phyloP scores from a whole-genome alignment of 2,888 invertebrate genomes.

The Salpingus planirostris region DNA sequence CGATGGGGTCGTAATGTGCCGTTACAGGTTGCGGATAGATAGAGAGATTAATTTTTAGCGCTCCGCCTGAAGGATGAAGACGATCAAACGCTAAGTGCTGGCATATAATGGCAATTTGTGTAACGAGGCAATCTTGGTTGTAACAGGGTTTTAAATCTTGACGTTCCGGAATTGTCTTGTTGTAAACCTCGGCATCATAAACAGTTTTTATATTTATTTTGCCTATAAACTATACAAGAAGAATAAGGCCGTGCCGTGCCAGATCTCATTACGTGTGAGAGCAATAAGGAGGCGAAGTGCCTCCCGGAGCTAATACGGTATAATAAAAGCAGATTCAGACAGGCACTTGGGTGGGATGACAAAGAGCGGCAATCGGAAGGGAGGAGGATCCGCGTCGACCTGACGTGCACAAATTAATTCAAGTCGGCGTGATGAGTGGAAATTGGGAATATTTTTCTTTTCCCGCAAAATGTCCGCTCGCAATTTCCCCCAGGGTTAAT shows the following conservation, averaged over 20 bases:
- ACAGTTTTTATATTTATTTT: conserved; percentile 12
- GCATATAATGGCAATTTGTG: too few relatives aligned
- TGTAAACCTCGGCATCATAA: conserved; percentile 8
- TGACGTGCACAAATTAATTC: conserved; percentile 31
- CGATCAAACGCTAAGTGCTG: too few relatives aligned
- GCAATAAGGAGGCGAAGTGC: conserved; percentile 18
- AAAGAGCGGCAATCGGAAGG: conserved; percentile 21
- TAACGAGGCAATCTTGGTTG: too few relatives aligned
- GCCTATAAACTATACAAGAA: conserved; percentile 4
- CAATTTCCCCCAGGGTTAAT: conserved; percentile 36
- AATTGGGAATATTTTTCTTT: conserved; percentile 35
- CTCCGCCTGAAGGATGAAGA: too few relatives aligned
- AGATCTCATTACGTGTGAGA: conserved; percentile 20
- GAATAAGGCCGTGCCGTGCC: conserved; percentile 1
- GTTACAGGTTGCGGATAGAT: too few relatives aligned
- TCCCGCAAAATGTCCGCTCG: conserved; percentile 32
- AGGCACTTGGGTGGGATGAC: conserved; percentile 16
- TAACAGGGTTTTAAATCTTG: too few relatives aligned
- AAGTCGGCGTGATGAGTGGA: conserved; percentile 30
- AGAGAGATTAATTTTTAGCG: too few relatives aligned
- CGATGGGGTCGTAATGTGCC: too few relatives aligned
- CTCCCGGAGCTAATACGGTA: conserved; percentile 14
- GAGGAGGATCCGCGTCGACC: conserved; percentile 17
- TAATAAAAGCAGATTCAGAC: conserved; percentile 21
- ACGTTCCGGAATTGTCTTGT: conserved; percentile 6